Base-by-base conservation (phyloP, 2,113 vertebrate genomes). In the Anolis carolinensis region DNA sequence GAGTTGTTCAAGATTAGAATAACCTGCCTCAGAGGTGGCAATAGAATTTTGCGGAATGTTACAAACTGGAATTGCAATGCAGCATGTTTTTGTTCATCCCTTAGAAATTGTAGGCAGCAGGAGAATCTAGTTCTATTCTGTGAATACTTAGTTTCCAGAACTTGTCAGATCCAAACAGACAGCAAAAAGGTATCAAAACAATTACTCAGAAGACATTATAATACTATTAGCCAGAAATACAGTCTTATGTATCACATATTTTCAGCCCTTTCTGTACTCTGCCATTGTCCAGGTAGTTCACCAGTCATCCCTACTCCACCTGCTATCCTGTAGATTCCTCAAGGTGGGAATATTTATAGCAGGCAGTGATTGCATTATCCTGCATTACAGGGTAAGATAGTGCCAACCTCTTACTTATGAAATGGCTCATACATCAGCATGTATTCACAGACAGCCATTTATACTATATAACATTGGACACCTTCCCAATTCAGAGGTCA, bases 401-500 rank as follows among this genome's bases (percentile, higher is more conserved):
- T 65, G 39, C 36, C 75, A 86, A 81, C 62, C 85, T 82, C 79
- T 87, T 87, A 50, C 80, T 86, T 82, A 88, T 88, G 82, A 23
- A 21, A 1, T 65, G 78, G 88, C 74, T 65, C 82, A 50, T 83
- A 86, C 79, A 80, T 86, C 86, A 89, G 86, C 86, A 89, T 87
- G 63, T 81, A 82, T 68, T 89, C 1, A 0, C 50, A 25, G 80
- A 23, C 71, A 65, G 71, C 78, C 71, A n/a, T 87, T 79, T 80
- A 48, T 34, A 55, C 9, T 11, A 55, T 55, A 9, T 55, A 55
- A 14, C 52, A 5, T 55, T 55, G 52, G 52, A 55, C 8, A 55
- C 52, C 13, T 76, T 4, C 81, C 63, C 88, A 86, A 88, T 91
- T 83, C 89, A 86, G 13, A 59, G 90, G 86, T 92, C 92, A 91